Base-by-base conservation (phyloP, 2,888 invertebrate genomes). In the Watsonalla binaria region DNA sequence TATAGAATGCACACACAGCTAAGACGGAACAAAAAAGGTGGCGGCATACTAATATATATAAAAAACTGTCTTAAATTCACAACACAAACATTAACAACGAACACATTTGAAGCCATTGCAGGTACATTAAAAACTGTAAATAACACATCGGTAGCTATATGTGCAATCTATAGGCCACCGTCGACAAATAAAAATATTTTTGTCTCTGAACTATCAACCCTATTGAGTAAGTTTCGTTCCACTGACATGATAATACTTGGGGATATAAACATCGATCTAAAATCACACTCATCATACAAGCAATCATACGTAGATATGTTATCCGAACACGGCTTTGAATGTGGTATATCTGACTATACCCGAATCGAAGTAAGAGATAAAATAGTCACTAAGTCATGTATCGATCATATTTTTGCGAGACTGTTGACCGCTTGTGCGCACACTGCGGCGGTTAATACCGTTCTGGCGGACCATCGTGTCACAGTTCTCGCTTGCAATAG, bases 1-100 rank as follows among this genome's bases (percentile, higher is more conserved):
- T 66, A 68, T 57, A 62, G 54, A 33, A 61, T 68, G 63, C 52
- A 62, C 51, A 47, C 58, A 55, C 45, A 59, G 48, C 47, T 68
- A 45, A 61, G 65, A 0, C 14, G 2, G 6, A 48, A 56, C 5
- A 54, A 48, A 53, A 60, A 56, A 54, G 63, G 63, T 6, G 63
- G 63, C 37, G 61, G 62, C 15, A 60, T 62, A 35, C 57, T 62
- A 39, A 46, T 63, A 15, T 63, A 63, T 46, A 49, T 39, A 7
- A 39, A 8, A 8, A 52, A 46, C 51, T 47, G 45, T 1, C 34
- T 51, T 24, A 57, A 52, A 58, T 51, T 52, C 34, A 59, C 49
- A 51, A 50, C 11, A 13, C 48, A 39, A 11, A 14, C 7, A 11
- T 13, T 50, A 7, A 50, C 54, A 54, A 57, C 52, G 2, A 46